phyloP scores from a whole-genome alignment of 2,888 invertebrate species.

The Amphipoea oculea region DNA sequence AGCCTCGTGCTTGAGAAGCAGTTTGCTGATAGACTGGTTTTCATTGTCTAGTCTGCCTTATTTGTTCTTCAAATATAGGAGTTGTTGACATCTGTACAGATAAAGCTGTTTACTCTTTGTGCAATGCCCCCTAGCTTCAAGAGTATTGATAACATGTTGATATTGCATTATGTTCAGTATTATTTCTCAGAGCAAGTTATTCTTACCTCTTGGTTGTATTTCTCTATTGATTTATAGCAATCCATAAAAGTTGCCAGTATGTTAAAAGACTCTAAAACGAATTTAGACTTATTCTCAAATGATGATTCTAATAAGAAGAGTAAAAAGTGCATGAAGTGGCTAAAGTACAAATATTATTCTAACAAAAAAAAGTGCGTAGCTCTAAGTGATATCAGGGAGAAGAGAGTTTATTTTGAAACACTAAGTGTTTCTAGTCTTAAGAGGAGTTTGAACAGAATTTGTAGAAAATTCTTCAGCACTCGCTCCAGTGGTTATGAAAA shows the following conservation, averaged over 20 bases:
- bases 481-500: constrained; percentile 91
- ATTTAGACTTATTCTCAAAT: constrained; percentile 60
- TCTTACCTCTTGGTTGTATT: constrained; percentile 24
- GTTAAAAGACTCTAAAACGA: constrained; percentile 55
- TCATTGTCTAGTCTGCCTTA: constrained; percentile 62
- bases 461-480: constrained; percentile 79
- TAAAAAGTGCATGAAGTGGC: constrained; percentile 71
- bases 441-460: constrained; percentile 84
- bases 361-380: constrained; percentile 73
- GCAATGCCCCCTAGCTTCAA: constrained; percentile 64
- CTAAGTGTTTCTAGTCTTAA: constrained; percentile 82
- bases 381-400: constrained; percentile 73
- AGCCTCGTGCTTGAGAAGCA: background rate
- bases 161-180: constrained; percentile 51
- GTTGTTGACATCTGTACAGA: constrained; percentile 82
- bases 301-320: constrained; percentile 40
- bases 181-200: constrained; percentile 38
- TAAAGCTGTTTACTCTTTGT: constrained; percentile 81
- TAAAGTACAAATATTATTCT: constrained; percentile 77
- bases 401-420: constrained; percentile 80
- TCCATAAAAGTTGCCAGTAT: constrained; percentile 37
- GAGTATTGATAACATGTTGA: constrained; percentile 69
- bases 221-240: background rate
- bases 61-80: constrained; percentile 72
- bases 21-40: constrained; percentile 1